Evolutionary conservation across 2,888 invertebrate genomes (phyloP), one percentile per base, ranked within the genome.

Genomic region (Microdon myrmicae): DNA sequence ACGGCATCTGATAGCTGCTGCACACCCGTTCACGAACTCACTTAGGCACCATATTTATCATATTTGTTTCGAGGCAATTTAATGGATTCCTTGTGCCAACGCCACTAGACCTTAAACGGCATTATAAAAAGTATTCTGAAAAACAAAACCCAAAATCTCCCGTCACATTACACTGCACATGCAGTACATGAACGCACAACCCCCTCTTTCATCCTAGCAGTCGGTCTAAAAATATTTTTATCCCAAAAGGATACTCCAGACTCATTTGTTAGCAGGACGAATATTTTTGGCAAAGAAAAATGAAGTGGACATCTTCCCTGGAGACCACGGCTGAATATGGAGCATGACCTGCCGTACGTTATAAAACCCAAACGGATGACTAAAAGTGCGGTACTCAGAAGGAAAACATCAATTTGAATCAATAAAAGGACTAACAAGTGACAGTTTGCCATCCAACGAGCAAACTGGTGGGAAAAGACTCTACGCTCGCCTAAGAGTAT

Each of bases 401-500:
- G 58, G 56, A 34, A 47, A 58, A 58, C 64, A 64, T 64, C 64
- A 64, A 64, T 64, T 64, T 64, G 51, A 64, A 64, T 64, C 64
- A 64, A 64, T 64, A 58, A 64, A 64, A 64, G 53, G 64, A 64
- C 58, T 58, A 64, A 64, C 64, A 53, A 58, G 64, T 38, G 49
- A 51, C 56, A 56, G 45, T 49, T 49, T 44, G 41, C 47, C 31
- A 47, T 41, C 29, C 51, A 59, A 53, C 53, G 45, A 38, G 43
- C 47, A 45, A 53, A 47, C 49, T 58, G 49, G 44, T 43, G 37
- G 44, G 51, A 51, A 58, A 45, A 58, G 51, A 44, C 47, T 37
- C 35, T 4, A n/a, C 9, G 41, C 29, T 41, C 31, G 44, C 61
- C 61, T 51, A 41, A 56, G 55, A 55, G 47, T 49, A 43, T 39